Evolutionary conservation across 2,888 invertebrate species (phyloP).

Genomic region (Gastracanthus pulcherrimus): DNA sequence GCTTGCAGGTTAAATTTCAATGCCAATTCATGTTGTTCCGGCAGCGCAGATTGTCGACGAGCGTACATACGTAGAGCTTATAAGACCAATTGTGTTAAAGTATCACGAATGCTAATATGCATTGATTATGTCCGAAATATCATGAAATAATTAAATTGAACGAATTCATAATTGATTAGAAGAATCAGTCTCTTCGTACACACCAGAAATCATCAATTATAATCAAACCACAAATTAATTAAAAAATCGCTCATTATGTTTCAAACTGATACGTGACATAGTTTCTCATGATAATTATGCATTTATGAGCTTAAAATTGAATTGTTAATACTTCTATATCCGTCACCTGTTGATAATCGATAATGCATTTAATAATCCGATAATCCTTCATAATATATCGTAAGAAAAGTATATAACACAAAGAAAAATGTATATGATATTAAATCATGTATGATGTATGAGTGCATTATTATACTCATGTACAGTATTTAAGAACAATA

Average conservation of each 20-base stretch:
- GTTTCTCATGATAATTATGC: too few species aligned
- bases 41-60: not conserved
- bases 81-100: conserved; percentile 1
- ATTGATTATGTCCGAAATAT: not conserved
- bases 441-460: too few species aligned
- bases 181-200: not conserved
- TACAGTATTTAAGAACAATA: not conserved
- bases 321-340: not conserved
- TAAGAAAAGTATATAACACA: not conserved
- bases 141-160: not conserved
- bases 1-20: not conserved
- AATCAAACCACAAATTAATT: not conserved
- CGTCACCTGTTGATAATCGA: not conserved
- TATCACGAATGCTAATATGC: not conserved
- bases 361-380: not conserved
- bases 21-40: not conserved
- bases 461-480: too few species aligned
- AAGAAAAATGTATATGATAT: too few species aligned
- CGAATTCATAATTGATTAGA: not conserved
- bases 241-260: not conserved
- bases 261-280: not conserved
- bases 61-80: not conserved
- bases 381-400: not conserved
- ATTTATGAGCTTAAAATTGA: not conserved
- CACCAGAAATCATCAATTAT: not conserved